A percentile compares a stretch with the other conserved stretches of the same genome.
Conservation (phyloP, 2,797 vertebrate genomes). For the Enteromius afrohamiltoni region DNA sequence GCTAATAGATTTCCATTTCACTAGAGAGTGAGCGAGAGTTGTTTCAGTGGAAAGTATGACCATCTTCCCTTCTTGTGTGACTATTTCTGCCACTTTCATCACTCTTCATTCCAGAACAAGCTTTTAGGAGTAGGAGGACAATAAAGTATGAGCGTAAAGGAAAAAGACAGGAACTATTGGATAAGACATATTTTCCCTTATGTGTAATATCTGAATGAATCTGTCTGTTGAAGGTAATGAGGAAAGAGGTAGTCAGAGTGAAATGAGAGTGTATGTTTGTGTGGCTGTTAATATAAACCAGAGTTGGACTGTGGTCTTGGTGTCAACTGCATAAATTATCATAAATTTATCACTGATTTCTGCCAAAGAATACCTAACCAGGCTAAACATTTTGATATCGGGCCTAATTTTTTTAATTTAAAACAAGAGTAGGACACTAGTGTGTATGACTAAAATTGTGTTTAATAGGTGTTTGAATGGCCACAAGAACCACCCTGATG, state of each 20-base stretch:
- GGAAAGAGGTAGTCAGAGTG: slow-evolving; percentile 16
- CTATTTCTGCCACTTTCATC: slow-evolving; percentile 31
- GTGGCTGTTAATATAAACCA: slow-evolving; percentile 50
- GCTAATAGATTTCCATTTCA: slow-evolving; percentile 24
- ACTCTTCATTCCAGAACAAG: slow-evolving; percentile 22
- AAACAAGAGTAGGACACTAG: neutral
- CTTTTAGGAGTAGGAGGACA: slow-evolving; percentile 20
- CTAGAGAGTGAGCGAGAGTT: neutral
- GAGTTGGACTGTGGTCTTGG: slow-evolving; percentile 69
- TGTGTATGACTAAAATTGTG: neutral
- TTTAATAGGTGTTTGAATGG: slow-evolving; percentile 27
- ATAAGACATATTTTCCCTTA: slow-evolving; percentile 54
- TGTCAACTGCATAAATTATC: slow-evolving; percentile 71
- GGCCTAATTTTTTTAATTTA: neutral
- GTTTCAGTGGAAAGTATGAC: slow-evolving; percentile 43
- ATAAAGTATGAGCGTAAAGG: slow-evolving; percentile 18
- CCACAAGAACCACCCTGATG: neutral
- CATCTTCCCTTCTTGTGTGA: neutral
- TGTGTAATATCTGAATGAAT: slow-evolving; percentile 49
- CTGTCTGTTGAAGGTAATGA: slow-evolving; percentile 52
- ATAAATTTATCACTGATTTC: slow-evolving; percentile 70
- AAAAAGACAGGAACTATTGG: slow-evolving; percentile 41
- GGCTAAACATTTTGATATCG: slow-evolving; percentile 24
- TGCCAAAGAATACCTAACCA: slow-evolving; percentile 57
- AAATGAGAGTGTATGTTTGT: neutral